Percentiles rank a stretch among this genome's conserved stretches.
These are phyloP conservation scores for Spea bombifrons DNA, from an alignment of 2,113 vertebrate species.

Conservation along the genomic window DNA sequence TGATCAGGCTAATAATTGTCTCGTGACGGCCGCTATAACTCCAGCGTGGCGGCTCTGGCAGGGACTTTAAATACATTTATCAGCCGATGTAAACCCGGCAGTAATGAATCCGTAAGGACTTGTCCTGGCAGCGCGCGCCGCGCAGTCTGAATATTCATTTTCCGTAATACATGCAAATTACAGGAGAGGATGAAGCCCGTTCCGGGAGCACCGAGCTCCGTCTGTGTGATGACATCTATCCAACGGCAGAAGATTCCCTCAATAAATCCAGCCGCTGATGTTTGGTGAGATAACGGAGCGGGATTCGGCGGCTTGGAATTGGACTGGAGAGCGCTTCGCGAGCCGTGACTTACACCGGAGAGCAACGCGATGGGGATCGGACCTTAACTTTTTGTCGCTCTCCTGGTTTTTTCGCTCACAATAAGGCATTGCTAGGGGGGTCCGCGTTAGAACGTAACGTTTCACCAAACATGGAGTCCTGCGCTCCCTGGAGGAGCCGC, in stretches of 20 bases:
- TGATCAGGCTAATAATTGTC: neutral
- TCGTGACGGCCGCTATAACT: neutral
- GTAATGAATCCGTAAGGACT: slow-evolving; percentile 9
- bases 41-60: neutral
- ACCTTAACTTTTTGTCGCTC: too few species aligned
- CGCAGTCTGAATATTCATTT: slow-evolving; percentile 27
- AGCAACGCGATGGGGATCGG: too few species aligned
- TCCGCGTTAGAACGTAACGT: too few species aligned
- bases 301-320: neutral
- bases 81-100: slow-evolving; percentile 2
- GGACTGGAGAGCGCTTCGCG: too few species aligned
- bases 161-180: slow-evolving; percentile 30
- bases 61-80: neutral
- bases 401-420: too few species aligned
- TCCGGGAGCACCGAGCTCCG: slow-evolving; percentile 1
- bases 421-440: too few species aligned
- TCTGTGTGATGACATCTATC: slow-evolving; percentile 20
- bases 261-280: neutral
- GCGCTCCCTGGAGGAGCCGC: too few species aligned
- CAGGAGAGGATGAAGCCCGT: neutral
- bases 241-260: neutral
- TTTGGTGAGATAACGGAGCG: neutral
- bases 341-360: too few species aligned
- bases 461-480: too few species aligned
- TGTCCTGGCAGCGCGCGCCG: slow-evolving; percentile 1